Conservation (phyloP, 2,113 vertebrate species). For the Rhombomys opimus region DNA sequence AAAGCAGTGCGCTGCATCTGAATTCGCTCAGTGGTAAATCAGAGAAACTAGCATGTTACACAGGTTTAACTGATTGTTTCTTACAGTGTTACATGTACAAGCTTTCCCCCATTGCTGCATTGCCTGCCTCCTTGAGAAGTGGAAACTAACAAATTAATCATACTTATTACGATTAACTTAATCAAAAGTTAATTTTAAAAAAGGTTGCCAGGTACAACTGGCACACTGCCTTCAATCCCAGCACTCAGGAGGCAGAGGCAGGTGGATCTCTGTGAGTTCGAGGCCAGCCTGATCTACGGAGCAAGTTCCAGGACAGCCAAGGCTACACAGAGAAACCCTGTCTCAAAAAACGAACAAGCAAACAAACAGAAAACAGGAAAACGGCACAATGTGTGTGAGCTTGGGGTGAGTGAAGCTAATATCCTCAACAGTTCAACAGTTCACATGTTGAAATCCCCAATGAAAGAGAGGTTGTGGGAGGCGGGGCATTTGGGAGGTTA, state of each 20-base stretch:
- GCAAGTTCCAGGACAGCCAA: too few species aligned
- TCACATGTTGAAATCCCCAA: background rate
- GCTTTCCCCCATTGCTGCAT: background rate
- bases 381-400: background rate
- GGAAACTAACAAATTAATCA: conserved; percentile 20
- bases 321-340: too few species aligned
- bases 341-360: too few species aligned
- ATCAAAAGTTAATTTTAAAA: background rate
- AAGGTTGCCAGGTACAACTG: background rate
- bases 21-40: background rate
- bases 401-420: background rate
- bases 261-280: too few species aligned
- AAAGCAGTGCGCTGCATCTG: background rate
- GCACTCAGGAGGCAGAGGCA: too few species aligned
- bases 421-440: too few species aligned
- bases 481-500: background rate
- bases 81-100: background rate
- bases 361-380: background rate
- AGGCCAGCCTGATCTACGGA: too few species aligned
- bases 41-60: background rate
- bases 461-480: too few species aligned
- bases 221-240: too few species aligned
- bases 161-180: background rate
- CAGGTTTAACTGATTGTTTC: too few species aligned
- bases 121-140: conserved; percentile 23